phyloP scores from a whole-genome alignment of 1,140 invertebrate genomes.

The Piezodorus guildinii region DNA sequence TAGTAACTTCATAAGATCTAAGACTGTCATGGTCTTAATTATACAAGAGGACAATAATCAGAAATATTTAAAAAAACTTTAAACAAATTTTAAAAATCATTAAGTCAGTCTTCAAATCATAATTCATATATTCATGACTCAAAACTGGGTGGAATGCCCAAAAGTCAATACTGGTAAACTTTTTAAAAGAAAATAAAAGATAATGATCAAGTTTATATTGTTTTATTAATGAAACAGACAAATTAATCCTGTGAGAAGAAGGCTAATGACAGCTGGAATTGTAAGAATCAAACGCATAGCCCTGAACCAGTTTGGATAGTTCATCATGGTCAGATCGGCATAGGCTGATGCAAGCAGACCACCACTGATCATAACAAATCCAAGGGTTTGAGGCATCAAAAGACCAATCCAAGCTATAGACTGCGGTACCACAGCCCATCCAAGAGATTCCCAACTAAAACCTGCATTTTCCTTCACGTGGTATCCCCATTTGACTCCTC shows the following conservation, averaged over 20 bases:
- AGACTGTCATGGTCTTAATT: too few species aligned
- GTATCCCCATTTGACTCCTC: conserved; percentile 24
- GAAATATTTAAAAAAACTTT: too few species aligned
- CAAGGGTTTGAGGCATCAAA: conserved; percentile 22
- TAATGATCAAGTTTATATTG: too few species aligned
- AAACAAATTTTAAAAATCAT: too few species aligned
- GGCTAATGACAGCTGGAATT: conserved; percentile 11
- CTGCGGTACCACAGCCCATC: conserved; percentile 19
- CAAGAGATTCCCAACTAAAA: conserved; percentile 17
- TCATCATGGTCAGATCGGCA: conserved; percentile 17
- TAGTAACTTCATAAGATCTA: too few species aligned
- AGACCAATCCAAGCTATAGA: conserved; percentile 22
- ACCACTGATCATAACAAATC: conserved; percentile 18
- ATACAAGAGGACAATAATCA: too few species aligned
- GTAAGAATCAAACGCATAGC: conserved; percentile 22
- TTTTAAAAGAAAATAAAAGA: too few species aligned
- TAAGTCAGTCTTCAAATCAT: too few species aligned
- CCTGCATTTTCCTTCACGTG: neutral
- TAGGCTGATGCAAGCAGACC: conserved; percentile 17
- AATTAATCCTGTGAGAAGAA: conserved; percentile 17
- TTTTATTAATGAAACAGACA: conserved; percentile 8
- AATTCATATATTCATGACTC: too few species aligned
- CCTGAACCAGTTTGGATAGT: conserved; percentile 24
- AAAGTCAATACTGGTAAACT: too few species aligned
- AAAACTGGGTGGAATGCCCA: too few species aligned